Evolutionary conservation across 2,113 vertebrate genomes (phyloP).

Genomic region (Azemiops feae): DNA sequence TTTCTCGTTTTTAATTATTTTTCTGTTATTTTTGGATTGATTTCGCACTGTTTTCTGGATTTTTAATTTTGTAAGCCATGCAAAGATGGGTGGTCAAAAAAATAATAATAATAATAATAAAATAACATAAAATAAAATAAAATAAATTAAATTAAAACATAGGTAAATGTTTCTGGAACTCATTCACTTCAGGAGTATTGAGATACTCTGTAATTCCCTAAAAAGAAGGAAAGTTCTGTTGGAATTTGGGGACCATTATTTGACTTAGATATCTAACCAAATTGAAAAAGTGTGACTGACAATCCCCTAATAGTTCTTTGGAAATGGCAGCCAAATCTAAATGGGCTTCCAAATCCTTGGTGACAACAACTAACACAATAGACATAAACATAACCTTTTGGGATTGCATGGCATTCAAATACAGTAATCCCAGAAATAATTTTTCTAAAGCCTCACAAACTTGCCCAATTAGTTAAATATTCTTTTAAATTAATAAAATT

Average conservation of each 20-base stretch:
- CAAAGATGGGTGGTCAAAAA: not conserved
- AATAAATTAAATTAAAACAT: not conserved
- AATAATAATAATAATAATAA: not conserved
- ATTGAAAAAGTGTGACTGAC: not conserved
- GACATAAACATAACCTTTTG: not conserved
- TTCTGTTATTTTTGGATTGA: not conserved
- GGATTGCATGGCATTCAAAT: not conserved
- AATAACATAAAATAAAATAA: not conserved
- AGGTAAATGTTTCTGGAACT: not conserved
- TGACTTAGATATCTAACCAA: not conserved
- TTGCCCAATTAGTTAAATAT: not conserved
- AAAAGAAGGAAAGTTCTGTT: not conserved
- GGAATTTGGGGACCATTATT: not conserved
- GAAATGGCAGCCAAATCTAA: not conserved
- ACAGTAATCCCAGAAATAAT: not conserved
- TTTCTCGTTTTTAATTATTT: not conserved
- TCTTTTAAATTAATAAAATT: not conserved
- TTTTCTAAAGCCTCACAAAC: not conserved
- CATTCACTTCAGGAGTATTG: not conserved
- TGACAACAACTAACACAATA: not conserved
- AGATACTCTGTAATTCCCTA: not conserved
- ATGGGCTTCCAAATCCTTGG: not conserved
- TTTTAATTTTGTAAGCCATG: not conserved
- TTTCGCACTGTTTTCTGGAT: not conserved
- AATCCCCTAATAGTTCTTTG: not conserved